Percentiles rank a stretch among this genome's conserved stretches.
phyloP scores from a whole-genome alignment of 2,113 vertebrate species.

The Galbula dea region DNA sequence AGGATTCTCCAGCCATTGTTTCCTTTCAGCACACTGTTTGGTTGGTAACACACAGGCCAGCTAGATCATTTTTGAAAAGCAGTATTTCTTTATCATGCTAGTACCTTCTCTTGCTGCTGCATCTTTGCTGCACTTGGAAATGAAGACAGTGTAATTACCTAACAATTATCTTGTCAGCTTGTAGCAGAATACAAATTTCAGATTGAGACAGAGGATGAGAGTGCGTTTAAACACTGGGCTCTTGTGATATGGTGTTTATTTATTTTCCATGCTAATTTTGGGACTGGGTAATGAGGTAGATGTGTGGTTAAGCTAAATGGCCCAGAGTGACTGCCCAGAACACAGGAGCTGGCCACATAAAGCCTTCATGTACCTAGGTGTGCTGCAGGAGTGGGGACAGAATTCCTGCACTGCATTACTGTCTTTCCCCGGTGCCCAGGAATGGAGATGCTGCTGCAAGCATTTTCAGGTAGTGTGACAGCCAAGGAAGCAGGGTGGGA shows the following conservation, averaged over 20 bases:
- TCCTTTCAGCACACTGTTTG: background rate
- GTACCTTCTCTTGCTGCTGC: slow-evolving; percentile 25
- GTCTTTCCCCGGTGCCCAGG: background rate
- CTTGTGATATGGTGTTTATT: background rate
- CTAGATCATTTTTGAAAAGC: background rate
- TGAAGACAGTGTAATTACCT: slow-evolving; percentile 59
- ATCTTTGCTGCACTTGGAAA: slow-evolving; percentile 40
- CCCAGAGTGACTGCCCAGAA: background rate
- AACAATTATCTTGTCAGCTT: slow-evolving; percentile 65
- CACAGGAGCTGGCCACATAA: rapidly evolving
- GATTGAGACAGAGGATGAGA: background rate
- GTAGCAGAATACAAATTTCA: background rate
- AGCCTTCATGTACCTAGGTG: rapidly evolving
- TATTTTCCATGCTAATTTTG: background rate
- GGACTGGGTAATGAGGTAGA: background rate
- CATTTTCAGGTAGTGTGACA: background rate
- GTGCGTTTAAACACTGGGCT: background rate
- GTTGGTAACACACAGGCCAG: background rate
- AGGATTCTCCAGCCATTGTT: background rate
- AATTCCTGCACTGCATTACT: background rate
- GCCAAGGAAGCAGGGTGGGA: background rate
- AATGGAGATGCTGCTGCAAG: background rate
- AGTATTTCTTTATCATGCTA: slow-evolving; percentile 23
- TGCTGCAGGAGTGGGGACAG: too few relatives aligned
- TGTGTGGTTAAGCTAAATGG: background rate